Evolutionary conservation across 2,113 vertebrate species (phyloP), one percentile per base, ranked within the genome.

Genomic region (Thryonomys swinderianus): DNA sequence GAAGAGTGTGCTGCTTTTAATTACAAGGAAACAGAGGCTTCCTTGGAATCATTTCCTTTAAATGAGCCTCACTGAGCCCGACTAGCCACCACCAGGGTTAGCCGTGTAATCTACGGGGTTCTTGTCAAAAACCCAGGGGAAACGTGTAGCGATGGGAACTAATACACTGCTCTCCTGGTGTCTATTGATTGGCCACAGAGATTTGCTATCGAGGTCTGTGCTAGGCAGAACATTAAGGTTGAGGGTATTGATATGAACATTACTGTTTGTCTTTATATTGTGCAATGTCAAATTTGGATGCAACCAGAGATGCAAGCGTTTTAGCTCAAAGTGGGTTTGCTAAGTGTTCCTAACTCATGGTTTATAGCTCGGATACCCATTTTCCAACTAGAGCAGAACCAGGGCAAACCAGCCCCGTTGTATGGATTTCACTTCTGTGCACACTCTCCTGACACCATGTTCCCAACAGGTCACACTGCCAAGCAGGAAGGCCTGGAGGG

Each of bases 301-400:
- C 5, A 37, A 42, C 45, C 18, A 16, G 51, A n/a, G 79, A 71
- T 48, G 42, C 73, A 48, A 61, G n/a, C 66, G 3, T 88, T 76
- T 42, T 34, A 53, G 32, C 20, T 34, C 18, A 1, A 2, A 53
- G 5, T 10, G 11, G 34, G 69, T 17, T 71, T 8, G 1, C 6
- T 42, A 1, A 62, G 67, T 21, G 42, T 0, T 20, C 13, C 7
- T 21, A 30, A 12, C 9, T 62, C 14, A 0, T 21, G 2, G 30
- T 66, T 30, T 42, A n/a, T 67, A 32, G 40, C 32, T 42, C 0
- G 0, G 42, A 1, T 1, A 0, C 7, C 0, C 27, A 16, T 57
- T 57, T 71, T 40, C 13, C 10, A 62, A 14, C 12, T 17, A 27
- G 48, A 61, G n/a, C 21, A 89, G 37, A 23, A 13, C 12, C 3